phyloP scores from a whole-genome alignment of 2,888 invertebrate genomes.

The Pyrocoelia pectoralis region DNA sequence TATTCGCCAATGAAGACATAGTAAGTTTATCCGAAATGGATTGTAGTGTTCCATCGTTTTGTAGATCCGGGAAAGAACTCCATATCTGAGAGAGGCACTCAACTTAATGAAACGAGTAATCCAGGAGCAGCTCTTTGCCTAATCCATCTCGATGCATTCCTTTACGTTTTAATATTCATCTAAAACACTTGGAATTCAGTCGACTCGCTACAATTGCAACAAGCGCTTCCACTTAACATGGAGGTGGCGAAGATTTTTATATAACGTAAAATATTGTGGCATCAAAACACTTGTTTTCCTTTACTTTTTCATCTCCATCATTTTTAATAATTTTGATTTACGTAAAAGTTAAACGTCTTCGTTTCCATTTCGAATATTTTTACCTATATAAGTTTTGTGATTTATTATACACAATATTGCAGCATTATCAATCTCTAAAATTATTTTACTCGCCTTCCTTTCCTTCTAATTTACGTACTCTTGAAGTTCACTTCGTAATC shows the following conservation, averaged over 20 bases:
- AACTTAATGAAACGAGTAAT: slow-evolving; percentile 67
- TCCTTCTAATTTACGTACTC: no score
- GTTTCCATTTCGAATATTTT: background rate
- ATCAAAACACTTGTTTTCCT: slow-evolving; percentile 14
- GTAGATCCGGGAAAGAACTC: slow-evolving; percentile 53
- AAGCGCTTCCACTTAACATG: slow-evolving; percentile 55
- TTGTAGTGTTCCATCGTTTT: slow-evolving; percentile 50
- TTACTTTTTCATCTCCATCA: background rate
- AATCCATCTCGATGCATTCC: slow-evolving; percentile 61
- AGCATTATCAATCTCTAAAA: no score
- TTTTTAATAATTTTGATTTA: background rate
- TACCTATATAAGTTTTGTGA: background rate
- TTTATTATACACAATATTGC: background rate
- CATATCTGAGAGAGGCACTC: slow-evolving; percentile 62
- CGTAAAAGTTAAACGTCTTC: background rate
- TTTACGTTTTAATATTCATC: slow-evolving; percentile 60
- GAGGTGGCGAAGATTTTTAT: slow-evolving; percentile 38
- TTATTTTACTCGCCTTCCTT: no score
- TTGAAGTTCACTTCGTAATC: no score
- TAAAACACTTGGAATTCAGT: slow-evolving; percentile 55
- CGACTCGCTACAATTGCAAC: slow-evolving; percentile 56
- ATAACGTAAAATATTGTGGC: slow-evolving; percentile 23
- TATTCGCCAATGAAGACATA: slow-evolving; percentile 53
- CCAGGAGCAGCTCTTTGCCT: slow-evolving; percentile 59
- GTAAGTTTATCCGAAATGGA: slow-evolving; percentile 54